Conservation (phyloP, 2,797 vertebrate species). For the Cirrhinus molitorella region DNA sequence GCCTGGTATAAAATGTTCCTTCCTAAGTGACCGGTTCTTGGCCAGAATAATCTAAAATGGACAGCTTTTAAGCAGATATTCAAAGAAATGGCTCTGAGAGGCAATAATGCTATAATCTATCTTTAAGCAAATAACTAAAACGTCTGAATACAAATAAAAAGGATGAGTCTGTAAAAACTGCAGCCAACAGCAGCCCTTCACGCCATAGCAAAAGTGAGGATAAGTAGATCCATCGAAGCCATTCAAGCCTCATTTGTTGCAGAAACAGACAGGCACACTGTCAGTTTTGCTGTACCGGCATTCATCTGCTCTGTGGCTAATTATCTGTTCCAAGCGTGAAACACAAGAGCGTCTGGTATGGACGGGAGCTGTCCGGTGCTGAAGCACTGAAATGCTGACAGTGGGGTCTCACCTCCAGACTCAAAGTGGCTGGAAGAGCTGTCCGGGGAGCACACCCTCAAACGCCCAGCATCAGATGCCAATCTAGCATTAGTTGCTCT, state of each 20-base stretch:
- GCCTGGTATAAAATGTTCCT: too few species aligned
- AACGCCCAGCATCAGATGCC: slow-evolving; percentile 15
- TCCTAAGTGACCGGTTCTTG: neutral
- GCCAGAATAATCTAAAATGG: neutral
- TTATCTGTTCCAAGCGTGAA: slow-evolving; percentile 31
- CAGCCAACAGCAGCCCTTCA: neutral
- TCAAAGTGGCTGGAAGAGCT: slow-evolving; percentile 47
- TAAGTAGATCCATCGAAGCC: slow-evolving; percentile 9
- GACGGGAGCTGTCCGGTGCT: slow-evolving; percentile 4
- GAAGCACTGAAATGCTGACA: slow-evolving; percentile 59
- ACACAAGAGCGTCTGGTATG: neutral
- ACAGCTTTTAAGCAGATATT: neutral
- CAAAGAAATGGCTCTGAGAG: neutral
- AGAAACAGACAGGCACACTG: slow-evolving; percentile 13
- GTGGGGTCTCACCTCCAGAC: slow-evolving; percentile 27
- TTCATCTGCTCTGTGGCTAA: slow-evolving; percentile 32
- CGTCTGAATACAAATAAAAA: neutral
- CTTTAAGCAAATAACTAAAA: neutral
- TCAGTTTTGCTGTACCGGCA: slow-evolving; percentile 42
- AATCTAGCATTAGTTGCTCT: slow-evolving; percentile 38
- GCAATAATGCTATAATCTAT: neutral
- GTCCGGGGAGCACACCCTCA: slow-evolving; percentile 32
- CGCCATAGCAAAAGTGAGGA: neutral
- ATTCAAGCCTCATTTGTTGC: slow-evolving; percentile 35
- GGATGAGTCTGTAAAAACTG: neutral